These are phyloP conservation scores for Sycon ciliatum DNA, from an alignment of 37 sponge, comb jelly and placozoan species.

Conservation along the genomic window DNA sequence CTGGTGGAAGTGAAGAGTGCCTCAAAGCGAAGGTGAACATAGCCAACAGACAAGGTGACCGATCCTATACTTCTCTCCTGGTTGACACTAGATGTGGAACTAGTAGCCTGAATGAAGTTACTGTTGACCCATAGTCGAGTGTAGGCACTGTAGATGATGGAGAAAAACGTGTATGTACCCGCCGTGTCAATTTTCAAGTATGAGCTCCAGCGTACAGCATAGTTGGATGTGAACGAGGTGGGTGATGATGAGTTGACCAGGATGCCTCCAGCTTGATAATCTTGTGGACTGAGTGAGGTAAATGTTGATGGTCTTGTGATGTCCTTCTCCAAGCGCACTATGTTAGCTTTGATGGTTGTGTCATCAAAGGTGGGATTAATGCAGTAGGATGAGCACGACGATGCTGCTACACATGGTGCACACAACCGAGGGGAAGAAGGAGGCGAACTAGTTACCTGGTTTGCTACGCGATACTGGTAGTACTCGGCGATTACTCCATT, in stretches of 20 bases:
- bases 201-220: background rate
- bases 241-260: background rate
- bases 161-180: background rate
- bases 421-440: background rate
- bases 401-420: background rate
- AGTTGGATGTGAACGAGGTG: background rate
- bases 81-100: background rate
- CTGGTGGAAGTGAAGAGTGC: background rate
- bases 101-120: background rate
- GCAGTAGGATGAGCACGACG: background rate
- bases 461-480: background rate
- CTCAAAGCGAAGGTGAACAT: background rate
- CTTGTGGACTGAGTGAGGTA: background rate
- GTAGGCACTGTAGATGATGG: background rate
- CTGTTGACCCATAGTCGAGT: background rate
- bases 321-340: background rate
- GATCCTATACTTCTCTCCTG: background rate
- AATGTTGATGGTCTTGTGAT: background rate
- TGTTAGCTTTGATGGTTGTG: background rate
- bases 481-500: slow-evolving; percentile 6
- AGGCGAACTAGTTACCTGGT: background rate
- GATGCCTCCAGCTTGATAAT: background rate
- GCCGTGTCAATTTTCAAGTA: background rate
- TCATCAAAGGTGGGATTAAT: background rate
- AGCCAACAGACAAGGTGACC: background rate